Evolutionary conservation across 1,140 invertebrate species (phyloP).

Genomic region (Temnothorax longispinosus): DNA sequence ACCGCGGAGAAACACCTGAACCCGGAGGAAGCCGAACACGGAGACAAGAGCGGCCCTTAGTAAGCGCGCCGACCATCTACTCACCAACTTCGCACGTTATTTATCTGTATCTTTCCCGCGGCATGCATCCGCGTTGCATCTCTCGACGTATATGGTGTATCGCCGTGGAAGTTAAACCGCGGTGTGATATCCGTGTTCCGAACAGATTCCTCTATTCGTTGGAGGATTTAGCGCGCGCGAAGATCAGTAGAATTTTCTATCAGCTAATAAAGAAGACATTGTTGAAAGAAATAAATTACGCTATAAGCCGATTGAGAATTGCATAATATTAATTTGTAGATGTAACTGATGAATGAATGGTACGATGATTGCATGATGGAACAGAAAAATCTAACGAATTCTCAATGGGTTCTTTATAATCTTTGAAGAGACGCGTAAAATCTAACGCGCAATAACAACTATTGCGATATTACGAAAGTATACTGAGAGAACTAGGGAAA

Average conservation of each 20-base stretch:
- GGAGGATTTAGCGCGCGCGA: neutral
- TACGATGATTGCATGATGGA: neutral
- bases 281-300: neutral
- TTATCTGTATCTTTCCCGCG: slow-evolving; percentile 76
- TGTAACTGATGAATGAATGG: neutral
- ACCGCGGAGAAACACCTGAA: slow-evolving; percentile 38
- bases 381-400: neutral
- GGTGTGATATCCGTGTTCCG: neutral
- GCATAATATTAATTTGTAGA: neutral
- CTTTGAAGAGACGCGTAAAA: neutral
- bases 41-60: slow-evolving; percentile 40
- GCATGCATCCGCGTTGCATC: slow-evolving; percentile 33
- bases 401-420: neutral
- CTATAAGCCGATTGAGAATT: neutral
- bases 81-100: slow-evolving; percentile 77
- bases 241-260: neutral
- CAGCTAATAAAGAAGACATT: neutral
- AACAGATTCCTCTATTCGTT: slow-evolving; percentile 34
- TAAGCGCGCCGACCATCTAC: slow-evolving; percentile 46
- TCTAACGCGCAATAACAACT: neutral
- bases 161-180: slow-evolving; percentile 57
- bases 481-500: neutral
- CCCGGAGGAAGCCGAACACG: neutral
- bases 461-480: neutral
- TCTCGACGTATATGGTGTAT: slow-evolving; percentile 71